phyloP scores from a whole-genome alignment of 2,113 vertebrate genomes.

The Acinonyx jubatus region DNA sequence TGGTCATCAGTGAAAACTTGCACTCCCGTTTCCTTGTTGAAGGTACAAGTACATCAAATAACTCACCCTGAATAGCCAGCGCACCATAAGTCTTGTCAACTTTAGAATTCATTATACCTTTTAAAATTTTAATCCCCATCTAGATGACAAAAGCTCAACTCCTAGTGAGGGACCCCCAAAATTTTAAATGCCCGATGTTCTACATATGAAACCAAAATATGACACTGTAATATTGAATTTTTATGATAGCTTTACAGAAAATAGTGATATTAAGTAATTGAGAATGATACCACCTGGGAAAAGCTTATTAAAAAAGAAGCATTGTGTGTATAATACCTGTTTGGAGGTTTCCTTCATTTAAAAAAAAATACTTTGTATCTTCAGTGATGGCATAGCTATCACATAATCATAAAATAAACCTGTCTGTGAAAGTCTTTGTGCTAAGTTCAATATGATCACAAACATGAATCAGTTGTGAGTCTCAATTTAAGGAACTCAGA shows the following conservation, averaged over 20 bases:
- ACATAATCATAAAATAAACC: neutral
- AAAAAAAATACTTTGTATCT: neutral
- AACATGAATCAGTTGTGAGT: neutral
- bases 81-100: neutral
- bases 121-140: neutral
- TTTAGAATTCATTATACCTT: neutral
- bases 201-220: neutral
- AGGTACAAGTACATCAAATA: neutral
- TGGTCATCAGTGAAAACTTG: conserved; percentile 10
- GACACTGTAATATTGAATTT: neutral
- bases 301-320: neutral
- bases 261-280: neutral
- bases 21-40: neutral
- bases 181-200: neutral
- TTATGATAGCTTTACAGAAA: conserved; percentile 9
- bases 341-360: neutral
- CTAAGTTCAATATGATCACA: neutral
- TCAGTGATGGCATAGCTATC: neutral
- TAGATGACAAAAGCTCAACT: neutral
- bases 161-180: neutral
- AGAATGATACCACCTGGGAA: neutral
- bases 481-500: neutral
- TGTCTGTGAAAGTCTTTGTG: neutral
- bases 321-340: neutral
- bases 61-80: neutral